Evolutionary conservation across 2,888 invertebrate genomes (phyloP).

Genomic region (Carterocephalus palaemon): DNA sequence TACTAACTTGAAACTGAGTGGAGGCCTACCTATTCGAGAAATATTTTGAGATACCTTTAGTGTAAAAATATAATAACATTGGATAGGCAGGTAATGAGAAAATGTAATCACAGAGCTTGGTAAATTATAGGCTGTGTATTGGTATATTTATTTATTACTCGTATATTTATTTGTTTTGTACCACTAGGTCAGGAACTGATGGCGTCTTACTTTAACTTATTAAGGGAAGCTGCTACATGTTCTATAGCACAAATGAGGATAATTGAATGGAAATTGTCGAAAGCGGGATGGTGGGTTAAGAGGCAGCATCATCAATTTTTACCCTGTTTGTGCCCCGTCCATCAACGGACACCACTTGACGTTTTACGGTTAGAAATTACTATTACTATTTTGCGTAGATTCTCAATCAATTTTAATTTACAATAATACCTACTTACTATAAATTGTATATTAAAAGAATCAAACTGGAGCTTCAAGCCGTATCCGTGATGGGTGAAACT

Average conservation of each 20-base stretch:
- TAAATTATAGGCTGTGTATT: too few relatives aligned
- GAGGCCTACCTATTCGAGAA: too few relatives aligned
- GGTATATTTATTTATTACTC: background rate
- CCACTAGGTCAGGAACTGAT: conserved; percentile 71
- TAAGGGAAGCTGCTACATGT: conserved; percentile 54
- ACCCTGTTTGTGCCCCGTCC: conserved; percentile 57
- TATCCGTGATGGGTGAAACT: conserved; percentile 14
- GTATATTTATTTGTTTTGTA: background rate
- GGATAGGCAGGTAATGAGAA: too few relatives aligned
- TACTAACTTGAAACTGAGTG: too few relatives aligned
- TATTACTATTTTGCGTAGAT: background rate
- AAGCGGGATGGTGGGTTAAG: conserved; percentile 65
- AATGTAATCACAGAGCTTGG: too few relatives aligned
- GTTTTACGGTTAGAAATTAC: conserved; percentile 46
- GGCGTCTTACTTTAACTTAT: conserved; percentile 59
- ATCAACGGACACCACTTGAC: conserved; percentile 61
- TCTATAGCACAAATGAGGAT: conserved; percentile 55
- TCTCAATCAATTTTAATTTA: too few relatives aligned
- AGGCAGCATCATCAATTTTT: conserved; percentile 47
- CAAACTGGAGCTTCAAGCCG: conserved; percentile 34
- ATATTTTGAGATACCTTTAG: too few relatives aligned
- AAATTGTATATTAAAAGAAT: conserved; percentile 34
- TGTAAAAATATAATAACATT: too few relatives aligned
- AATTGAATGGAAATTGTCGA: conserved; percentile 72
- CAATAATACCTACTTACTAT: too few relatives aligned